phyloP scores from a whole-genome alignment of 2,888 invertebrate species.

The Anthophora plumipes region DNA sequence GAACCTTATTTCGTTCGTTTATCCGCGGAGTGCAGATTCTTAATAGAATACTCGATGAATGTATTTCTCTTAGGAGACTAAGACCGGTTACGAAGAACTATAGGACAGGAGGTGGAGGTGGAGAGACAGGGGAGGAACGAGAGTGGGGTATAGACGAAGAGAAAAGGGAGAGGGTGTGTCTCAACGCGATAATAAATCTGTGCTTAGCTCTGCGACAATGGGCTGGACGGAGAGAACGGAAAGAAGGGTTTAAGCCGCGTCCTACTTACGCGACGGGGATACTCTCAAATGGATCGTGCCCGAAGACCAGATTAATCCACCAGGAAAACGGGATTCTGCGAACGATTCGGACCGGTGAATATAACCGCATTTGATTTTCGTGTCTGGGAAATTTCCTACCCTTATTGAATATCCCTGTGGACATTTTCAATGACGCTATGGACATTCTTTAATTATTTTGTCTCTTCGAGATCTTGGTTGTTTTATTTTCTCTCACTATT shows the following conservation, averaged over 20 bases:
- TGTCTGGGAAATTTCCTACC: conserved; percentile 13
- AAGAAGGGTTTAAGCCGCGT: conserved; percentile 81
- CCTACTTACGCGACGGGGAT: conserved; percentile 75
- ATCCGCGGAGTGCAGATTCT: conserved; percentile 79
- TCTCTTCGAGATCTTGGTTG: background rate
- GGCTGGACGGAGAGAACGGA: conserved; percentile 74
- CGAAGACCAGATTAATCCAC: conserved; percentile 76
- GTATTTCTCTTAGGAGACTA: conserved; percentile 80
- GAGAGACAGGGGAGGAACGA: conserved; percentile 21
- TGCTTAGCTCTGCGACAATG: conserved; percentile 81
- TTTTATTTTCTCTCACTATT: background rate
- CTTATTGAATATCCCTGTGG: background rate
- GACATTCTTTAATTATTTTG: conserved; percentile 5
- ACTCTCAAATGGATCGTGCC: conserved; percentile 78
- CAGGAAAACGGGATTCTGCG: conserved; percentile 69
- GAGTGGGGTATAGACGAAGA: conserved; percentile 24
- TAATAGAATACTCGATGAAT: conserved; percentile 82
- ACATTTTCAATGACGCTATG: background rate
- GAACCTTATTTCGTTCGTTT: conserved; percentile 77
- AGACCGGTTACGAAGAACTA: conserved; percentile 69
- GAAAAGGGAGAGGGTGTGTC: conserved; percentile 61
- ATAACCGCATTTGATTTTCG: conserved; percentile 58
- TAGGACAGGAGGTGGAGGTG: conserved; percentile 29
- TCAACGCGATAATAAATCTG: conserved; percentile 80
- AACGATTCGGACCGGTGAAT: conserved; percentile 59